Evolutionary conservation across 2,113 vertebrate species (phyloP).

Genomic region (Pipra filicauda): DNA sequence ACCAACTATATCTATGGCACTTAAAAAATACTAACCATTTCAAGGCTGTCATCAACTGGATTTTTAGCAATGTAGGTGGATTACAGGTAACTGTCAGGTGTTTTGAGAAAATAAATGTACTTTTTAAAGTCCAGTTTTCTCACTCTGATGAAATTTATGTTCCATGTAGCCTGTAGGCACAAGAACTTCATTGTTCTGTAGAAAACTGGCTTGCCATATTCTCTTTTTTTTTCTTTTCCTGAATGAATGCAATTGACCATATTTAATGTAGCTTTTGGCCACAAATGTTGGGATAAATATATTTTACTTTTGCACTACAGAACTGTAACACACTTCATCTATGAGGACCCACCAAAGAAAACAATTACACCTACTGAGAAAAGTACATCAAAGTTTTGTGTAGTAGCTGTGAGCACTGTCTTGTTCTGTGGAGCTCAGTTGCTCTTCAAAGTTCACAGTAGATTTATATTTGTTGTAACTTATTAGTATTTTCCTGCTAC

Average conservation of each 20-base stretch:
- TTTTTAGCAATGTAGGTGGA: neutral
- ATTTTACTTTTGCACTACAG: neutral
- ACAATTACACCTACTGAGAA: neutral
- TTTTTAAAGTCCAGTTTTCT: neutral
- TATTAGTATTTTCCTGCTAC: neutral
- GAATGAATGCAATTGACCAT: conserved; percentile 1
- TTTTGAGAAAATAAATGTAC: conserved; percentile 12
- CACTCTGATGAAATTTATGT: neutral
- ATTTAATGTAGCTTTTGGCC: conserved; percentile 12
- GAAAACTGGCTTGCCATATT: neutral
- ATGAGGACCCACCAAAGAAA: neutral
- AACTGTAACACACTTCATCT: neutral
- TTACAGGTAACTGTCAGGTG: neutral
- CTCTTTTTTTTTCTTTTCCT: neutral
- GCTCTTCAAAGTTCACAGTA: neutral
- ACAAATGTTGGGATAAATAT: neutral
- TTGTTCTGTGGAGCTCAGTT: neutral
- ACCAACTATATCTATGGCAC: neutral
- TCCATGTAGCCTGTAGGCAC: neutral
- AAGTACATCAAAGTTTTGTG: neutral
- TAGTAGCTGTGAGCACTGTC: neutral
- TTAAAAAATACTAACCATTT: neutral
- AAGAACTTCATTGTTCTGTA: neutral
- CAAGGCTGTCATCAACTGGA: neutral
- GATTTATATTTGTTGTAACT: neutral